Percentiles rank a stretch among this genome's conserved stretches.
phyloP scores from a whole-genome alignment of 2,888 invertebrate genomes.

The Pimpla rufipes region DNA sequence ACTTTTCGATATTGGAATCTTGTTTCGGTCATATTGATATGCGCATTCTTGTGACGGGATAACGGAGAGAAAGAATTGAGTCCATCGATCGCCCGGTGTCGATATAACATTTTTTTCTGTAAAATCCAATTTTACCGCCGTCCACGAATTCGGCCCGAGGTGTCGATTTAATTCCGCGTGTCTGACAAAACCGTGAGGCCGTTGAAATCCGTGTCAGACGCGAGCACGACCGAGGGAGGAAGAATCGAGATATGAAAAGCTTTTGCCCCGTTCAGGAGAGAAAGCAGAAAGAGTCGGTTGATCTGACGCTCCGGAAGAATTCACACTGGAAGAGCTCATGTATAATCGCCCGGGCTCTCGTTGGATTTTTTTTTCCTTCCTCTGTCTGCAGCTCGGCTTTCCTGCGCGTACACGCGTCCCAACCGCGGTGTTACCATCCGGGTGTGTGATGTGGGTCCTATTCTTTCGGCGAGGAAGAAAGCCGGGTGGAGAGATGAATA shows the following conservation, averaged over 20 bases:
- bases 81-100: neutral
- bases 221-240: constrained; percentile 16
- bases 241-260: constrained; percentile 17
- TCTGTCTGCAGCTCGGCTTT: neutral
- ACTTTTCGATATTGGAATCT: no score
- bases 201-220: constrained; percentile 11
- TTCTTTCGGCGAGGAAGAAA: neutral
- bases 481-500: neutral
- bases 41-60: neutral
- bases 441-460: neutral
- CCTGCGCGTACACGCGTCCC: neutral
- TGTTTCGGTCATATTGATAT: neutral
- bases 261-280: constrained; percentile 28
- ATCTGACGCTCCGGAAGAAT: constrained; percentile 43
- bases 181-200: constrained; percentile 32
- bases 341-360: neutral
- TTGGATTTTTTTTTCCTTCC: constrained; percentile 6
- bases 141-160: constrained; percentile 10
- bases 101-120: neutral
- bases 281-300: constrained; percentile 51
- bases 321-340: constrained; percentile 3
- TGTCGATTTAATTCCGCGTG: constrained; percentile 57
- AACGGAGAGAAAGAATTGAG: neutral
- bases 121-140: neutral
- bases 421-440: constrained; percentile 1